These are phyloP conservation scores for Xiphophorus couchianus DNA, from an alignment of 2,113 vertebrate genomes.

Conservation along the genomic window DNA sequence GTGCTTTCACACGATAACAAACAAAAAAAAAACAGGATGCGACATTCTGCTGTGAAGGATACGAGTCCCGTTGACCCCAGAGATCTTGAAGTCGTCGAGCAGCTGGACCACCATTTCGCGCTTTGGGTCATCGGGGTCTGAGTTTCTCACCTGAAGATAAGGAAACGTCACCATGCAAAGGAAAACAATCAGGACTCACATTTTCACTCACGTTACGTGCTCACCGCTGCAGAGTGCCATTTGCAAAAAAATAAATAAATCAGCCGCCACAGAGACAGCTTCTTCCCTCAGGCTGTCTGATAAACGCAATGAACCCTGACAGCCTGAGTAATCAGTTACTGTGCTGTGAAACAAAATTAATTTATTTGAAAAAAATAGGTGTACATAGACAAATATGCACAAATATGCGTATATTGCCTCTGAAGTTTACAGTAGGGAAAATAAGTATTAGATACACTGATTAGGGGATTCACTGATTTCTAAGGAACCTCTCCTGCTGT, in stretches of 20 bases:
- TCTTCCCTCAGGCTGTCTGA: neutral
- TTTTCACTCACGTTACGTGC: neutral
- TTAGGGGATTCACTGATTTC: no score
- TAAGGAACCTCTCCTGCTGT: no score
- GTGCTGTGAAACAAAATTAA: no score
- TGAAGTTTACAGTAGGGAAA: no score
- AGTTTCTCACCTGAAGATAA: slow-evolving; percentile 85
- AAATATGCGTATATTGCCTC: no score
- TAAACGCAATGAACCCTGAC: no score
- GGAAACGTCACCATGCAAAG: neutral
- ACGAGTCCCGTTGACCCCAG: slow-evolving; percentile 95
- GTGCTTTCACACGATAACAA: neutral
- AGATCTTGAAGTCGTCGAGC: slow-evolving; percentile 97
- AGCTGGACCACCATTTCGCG: slow-evolving; percentile 95
- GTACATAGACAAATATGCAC: no score
- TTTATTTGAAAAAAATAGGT: no score
- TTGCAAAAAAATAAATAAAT: neutral
- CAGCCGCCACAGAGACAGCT: neutral
- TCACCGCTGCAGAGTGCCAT: neutral
- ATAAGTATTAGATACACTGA: no score
- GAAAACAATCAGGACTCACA: neutral
- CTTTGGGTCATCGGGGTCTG: slow-evolving; percentile 90
- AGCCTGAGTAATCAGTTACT: no score
- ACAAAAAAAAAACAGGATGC: slow-evolving; percentile 15
- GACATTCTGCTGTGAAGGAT: slow-evolving; percentile 81